Evolutionary conservation across 1,140 invertebrate species (phyloP).

Genomic region (Mamestra configurata): DNA sequence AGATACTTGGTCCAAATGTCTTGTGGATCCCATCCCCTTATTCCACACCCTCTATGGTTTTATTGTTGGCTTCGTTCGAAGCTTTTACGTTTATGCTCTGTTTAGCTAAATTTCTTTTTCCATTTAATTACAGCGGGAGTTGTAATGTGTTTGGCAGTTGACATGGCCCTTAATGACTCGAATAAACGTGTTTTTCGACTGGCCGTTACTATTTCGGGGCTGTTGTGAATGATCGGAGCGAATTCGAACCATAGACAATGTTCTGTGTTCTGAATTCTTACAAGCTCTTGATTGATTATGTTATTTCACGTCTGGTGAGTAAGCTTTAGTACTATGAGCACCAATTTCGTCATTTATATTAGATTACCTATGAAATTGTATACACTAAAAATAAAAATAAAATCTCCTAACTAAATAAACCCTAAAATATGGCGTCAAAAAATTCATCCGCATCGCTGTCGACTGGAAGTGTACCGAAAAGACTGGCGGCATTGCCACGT

Average conservation of each 20-base stretch:
- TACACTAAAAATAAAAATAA: too few relatives aligned
- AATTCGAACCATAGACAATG: neutral
- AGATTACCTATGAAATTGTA: too few relatives aligned
- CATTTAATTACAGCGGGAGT: conserved; percentile 70
- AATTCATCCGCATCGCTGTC: too few relatives aligned
- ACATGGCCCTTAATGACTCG: conserved; percentile 56
- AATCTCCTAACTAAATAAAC: too few relatives aligned
- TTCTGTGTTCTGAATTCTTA: neutral
- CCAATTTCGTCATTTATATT: neutral
- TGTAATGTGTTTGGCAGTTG: conserved; percentile 64
- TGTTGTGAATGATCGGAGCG: neutral
- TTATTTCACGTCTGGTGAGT: neutral
- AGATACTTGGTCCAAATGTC: conserved; percentile 68
- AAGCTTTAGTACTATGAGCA: neutral
- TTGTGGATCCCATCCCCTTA: conserved; percentile 61
- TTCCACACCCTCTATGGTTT: conserved; percentile 62
- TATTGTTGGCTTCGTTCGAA: conserved; percentile 61
- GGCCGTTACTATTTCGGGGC: conserved; percentile 23
- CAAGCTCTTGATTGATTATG: neutral
- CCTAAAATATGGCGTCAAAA: too few relatives aligned
- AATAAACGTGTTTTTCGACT: conserved; percentile 55
- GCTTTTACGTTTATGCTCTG: conserved; percentile 80
- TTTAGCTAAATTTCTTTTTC: conserved; percentile 76
- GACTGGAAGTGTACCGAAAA: too few relatives aligned
- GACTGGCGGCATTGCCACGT: too few relatives aligned